Evolutionary conservation across 2,113 vertebrate species (phyloP).

Genomic region (Brevimyrus niger): DNA sequence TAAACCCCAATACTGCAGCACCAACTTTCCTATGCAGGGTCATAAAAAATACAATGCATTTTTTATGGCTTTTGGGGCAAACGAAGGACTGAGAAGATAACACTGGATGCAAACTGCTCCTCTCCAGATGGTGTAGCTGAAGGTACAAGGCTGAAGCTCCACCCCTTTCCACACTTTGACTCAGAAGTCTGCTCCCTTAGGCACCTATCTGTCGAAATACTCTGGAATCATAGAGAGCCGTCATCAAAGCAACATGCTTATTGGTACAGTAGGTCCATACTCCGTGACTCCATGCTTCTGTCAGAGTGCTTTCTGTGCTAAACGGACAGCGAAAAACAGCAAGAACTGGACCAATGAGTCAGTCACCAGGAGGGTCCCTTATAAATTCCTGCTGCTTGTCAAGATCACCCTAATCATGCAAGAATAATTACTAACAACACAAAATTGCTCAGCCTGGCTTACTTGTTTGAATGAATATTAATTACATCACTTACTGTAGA

Average conservation of each 20-base stretch:
- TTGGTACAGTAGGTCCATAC: neutral
- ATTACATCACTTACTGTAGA: neutral
- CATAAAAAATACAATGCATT: slow-evolving; percentile 32
- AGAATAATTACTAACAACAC: neutral
- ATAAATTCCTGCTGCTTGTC: neutral
- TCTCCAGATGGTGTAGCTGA: slow-evolving; percentile 53
- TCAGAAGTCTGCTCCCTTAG: slow-evolving; percentile 29
- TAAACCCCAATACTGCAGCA: neutral
- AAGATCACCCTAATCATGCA: neutral
- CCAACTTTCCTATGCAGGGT: neutral
- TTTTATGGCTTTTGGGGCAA: slow-evolving; percentile 47
- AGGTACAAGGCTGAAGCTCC: slow-evolving; percentile 35
- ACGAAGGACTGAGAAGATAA: slow-evolving; percentile 23
- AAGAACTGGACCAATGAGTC: neutral
- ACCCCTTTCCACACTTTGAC: slow-evolving; percentile 25
- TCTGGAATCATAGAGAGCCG: neutral
- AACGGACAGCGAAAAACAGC: neutral
- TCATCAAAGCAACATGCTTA: slow-evolving; percentile 27
- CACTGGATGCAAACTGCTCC: slow-evolving; percentile 22
- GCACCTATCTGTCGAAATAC: slow-evolving; percentile 37
- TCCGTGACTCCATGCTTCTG: neutral
- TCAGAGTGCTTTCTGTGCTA: neutral
- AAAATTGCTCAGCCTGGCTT: neutral
- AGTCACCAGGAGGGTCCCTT: neutral
- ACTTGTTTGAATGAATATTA: neutral